Evolutionary conservation across 2,888 invertebrate genomes (phyloP), one percentile per base, ranked within the genome.

Genomic region (Rhynchonema sp.): DNA sequence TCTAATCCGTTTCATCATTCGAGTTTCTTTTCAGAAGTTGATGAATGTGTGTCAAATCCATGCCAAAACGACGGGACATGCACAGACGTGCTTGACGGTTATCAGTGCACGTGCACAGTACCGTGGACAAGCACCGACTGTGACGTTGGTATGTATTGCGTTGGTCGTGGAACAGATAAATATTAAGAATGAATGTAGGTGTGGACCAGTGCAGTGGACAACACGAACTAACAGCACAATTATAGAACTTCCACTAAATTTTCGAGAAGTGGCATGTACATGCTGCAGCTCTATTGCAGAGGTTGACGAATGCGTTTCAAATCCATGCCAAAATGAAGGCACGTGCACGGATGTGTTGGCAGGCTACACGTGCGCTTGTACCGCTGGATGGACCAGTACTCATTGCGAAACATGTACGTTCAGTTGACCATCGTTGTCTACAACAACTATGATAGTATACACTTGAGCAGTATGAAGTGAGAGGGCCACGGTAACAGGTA

Each of bases 381-480:
- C 85, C 22, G 79, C 82, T n/a, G 89, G 89, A 20, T 89, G 86
- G 76, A 88, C 89, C 77, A 89, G 88, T 55, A 79, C 84, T 26
- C 85, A 87, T 72, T 88, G 88, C 72, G 88, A 88, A 80, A 87
- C 87, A 79, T 87, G 87, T 86, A 17, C 20, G 52, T n/a, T n/a
- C n/a, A n/a, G n/a, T 9, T 22, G 52, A 38, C 38, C 38, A 38
- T 38, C 38, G 20, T 38, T 38, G 9, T 38, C 38, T 20, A 38
- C 9, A 13, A 38, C 20, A 13, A 13, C 38, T 20, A 13, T 38
- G 9, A 20, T 20, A 20, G 20, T 38, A 20, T 9, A 38, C 9
- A 38, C 38, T 13, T 38, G 38, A 38, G 38, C 9, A 38, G 20
- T 20, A 38, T 13, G 38, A 13, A 38, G 20, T n/a, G n/a, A n/a